Conservation (phyloP, 92 coral and sea anemone genomes). For the Actinernus sp. region DNA sequence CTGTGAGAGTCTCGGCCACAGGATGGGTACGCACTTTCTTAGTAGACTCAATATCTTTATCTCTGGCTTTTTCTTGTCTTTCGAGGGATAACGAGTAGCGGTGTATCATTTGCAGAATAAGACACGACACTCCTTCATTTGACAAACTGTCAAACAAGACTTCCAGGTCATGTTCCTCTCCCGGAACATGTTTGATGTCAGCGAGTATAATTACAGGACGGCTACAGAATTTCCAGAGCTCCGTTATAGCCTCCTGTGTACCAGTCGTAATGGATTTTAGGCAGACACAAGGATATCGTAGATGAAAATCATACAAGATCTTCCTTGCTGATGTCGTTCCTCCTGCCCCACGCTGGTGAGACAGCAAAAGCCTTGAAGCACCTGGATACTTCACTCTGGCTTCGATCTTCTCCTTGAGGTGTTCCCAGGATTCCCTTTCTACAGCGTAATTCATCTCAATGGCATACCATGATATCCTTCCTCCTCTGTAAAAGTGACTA, state of each 20-base stretch:
- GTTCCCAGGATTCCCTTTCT: slow-evolving; percentile 56
- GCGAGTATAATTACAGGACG: slow-evolving; percentile 57
- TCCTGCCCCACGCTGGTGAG: slow-evolving; percentile 75
- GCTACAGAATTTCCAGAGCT: slow-evolving; percentile 42
- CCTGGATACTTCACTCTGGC: slow-evolving; percentile 43
- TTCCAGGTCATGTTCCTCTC: slow-evolving; percentile 54
- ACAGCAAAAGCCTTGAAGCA: slow-evolving; percentile 35
- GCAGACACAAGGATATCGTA: slow-evolving; percentile 59
- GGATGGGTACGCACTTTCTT: slow-evolving; percentile 6
- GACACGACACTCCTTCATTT: slow-evolving; percentile 58
- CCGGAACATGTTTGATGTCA: slow-evolving; percentile 53
- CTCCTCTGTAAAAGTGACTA: slow-evolving; percentile 69
- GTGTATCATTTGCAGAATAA: slow-evolving; percentile 48
- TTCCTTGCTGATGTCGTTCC: slow-evolving; percentile 76
- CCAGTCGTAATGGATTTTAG: slow-evolving; percentile 49
- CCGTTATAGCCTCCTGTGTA: slow-evolving; percentile 44
- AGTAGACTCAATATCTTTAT: too few species aligned
- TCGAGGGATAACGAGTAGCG: slow-evolving; percentile 4
- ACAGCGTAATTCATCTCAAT: slow-evolving; percentile 57
- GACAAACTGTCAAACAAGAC: slow-evolving; percentile 50
- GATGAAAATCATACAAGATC: slow-evolving; percentile 61
- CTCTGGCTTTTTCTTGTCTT: background rate
- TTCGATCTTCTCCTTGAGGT: slow-evolving; percentile 6
- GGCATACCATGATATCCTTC: slow-evolving; percentile 76
- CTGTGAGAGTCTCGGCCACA: slow-evolving; percentile 42